Base-by-base conservation (phyloP, 2,888 invertebrate genomes). In the Cosmorhoe ocellata region DNA sequence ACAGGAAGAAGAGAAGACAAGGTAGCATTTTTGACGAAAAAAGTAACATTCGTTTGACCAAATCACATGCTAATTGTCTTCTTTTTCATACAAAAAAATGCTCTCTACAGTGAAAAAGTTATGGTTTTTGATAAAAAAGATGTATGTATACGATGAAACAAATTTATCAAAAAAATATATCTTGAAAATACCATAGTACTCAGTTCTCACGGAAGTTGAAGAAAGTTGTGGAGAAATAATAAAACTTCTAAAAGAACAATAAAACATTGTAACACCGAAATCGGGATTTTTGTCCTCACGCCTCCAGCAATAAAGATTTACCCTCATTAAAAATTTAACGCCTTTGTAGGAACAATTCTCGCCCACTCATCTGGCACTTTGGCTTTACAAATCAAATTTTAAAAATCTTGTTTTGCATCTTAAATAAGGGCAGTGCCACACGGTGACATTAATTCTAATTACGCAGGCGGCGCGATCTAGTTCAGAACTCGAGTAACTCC, bases 371-470 rank as follows among this genome's bases (percentile, higher is more conserved):
- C 27, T 33, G 4, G 14, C 26, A 33, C 28, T 36, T 24, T 24
- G 6, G 24, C 6, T 18, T 18, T 18, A 18, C 18, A 18, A n/a
- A 18, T 18, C 4, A 18, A 4, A 4, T 18, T 3, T 3, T 18
- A 18, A 18, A 18, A 18, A 18, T 18, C n/a, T n/a, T n/a, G n/a
- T n/a, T n/a, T 2, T 18, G 27, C 34, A 26, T 11, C 24, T 32
- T 56, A 61, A 48, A 59, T 65, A 57, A 51, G 47, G 50, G 44
- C 57, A 50, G 52, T 50, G 61, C 59, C 48, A 51, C 40, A n/a
- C 58, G 51, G 61, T 62, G 61, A 64, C 71, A 76, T 76, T 75
- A 66, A 75, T 76, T 69, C 67, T 74, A 67, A 74, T 76, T 69
- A 76, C 59, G 58, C 56, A 62, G 62, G 60, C 58, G 56, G 63